Percentiles rank a stretch among this genome's conserved stretches.
Conservation (phyloP, 1,140 invertebrate genomes). For the Saccostrea cuccullata region DNA sequence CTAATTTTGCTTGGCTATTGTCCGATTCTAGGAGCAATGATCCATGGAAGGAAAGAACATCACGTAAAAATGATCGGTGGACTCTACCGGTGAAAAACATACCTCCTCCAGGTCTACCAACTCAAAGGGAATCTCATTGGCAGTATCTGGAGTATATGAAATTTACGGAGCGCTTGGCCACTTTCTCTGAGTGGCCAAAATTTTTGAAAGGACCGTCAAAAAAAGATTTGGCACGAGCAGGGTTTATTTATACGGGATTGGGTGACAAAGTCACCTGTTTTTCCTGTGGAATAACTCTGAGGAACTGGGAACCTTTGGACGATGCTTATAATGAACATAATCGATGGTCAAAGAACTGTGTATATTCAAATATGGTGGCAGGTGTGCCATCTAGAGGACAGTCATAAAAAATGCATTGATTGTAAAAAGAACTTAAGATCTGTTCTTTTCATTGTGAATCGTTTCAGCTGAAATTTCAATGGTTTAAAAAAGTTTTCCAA, state of each 20-base stretch:
- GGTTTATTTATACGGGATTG: neutral
- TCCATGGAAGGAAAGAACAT: neutral
- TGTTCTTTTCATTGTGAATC: neutral
- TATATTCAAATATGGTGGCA: neutral
- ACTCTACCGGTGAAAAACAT: neutral
- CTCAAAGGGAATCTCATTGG: neutral
- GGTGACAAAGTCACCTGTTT: constrained; percentile 10
- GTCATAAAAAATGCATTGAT: neutral
- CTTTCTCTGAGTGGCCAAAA: neutral
- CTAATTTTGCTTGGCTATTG: neutral
- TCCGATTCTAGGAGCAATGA: neutral
- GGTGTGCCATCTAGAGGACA: neutral
- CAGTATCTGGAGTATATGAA: neutral
- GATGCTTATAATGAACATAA: constrained; percentile 6
- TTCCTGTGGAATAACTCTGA: constrained; percentile 22
- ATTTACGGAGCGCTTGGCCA: neutral
- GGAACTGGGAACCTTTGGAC: neutral
- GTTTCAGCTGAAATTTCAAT: neutral
- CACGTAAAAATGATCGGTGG: neutral
- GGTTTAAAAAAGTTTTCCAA: neutral
- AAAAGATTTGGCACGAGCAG: constrained; percentile 20
- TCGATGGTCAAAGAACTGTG: neutral
- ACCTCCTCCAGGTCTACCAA: neutral
- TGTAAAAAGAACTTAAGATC: neutral
- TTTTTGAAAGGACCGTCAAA: neutral